Evolutionary conservation across 2,888 invertebrate genomes (phyloP), one percentile per base, ranked within the genome.

Genomic region (Proisotoma minuta): DNA sequence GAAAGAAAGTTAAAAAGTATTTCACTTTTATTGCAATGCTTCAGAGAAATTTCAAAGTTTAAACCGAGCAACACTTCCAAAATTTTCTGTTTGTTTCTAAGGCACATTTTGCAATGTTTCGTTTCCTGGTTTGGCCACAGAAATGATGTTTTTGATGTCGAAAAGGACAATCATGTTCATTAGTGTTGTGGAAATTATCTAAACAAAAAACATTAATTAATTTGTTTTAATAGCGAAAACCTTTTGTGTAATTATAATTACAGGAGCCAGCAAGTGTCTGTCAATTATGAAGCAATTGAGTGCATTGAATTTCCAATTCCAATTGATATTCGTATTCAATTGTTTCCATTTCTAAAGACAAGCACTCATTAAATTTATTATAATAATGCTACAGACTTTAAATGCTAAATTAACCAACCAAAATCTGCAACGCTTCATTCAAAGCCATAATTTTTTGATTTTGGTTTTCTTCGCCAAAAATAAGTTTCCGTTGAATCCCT

Each of bases 201-300:
- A 49, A 3, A 20, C 5, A 47, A 47, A 20, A 47, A 4, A 20
- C 23, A 12, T 34, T 8, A 34, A 15, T n/a, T n/a, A n/a, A n/a
- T n/a, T n/a, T n/a, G n/a, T 34, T 34, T 10, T 34, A 10, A 34
- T 34, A 10, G 12, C 34, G 34, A 34, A 10, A 34, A 34, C 12
- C 10, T 10, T 10, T 47, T 47, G 47, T n/a, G 47, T 47, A 18
- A 47, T 34, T 34, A 47, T 10, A 47, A 10, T 47, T 47, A 47
- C 49, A 5, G 49, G 49, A 24, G 49, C 49, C 18, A 49, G 49
- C 15, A 49, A 23, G 23, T 49, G 49, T 24, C 49, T 49, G 23
- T 49, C 49, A 49, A 49, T 49, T 22, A 23, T 24, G 24, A 49
- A 49, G 15, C 18, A 49, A 4, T 49, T 18, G 3, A 3, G 22